Conservation (phyloP, 2,888 invertebrate species). For the Desoria tigrina region DNA sequence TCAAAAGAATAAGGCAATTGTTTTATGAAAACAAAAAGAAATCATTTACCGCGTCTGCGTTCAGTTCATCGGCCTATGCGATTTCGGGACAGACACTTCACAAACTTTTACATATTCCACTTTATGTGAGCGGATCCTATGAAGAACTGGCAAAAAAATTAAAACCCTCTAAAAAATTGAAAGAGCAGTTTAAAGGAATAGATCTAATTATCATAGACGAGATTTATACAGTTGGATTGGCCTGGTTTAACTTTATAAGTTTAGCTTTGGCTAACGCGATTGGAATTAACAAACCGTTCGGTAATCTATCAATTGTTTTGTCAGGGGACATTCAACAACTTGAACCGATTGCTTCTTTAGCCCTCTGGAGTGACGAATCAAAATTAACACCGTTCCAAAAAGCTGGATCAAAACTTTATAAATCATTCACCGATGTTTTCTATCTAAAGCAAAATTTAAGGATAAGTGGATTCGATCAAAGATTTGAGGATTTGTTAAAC, state of each 20-base stretch:
- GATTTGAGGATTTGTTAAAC: neutral
- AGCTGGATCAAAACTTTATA: neutral
- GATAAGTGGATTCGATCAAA: neutral
- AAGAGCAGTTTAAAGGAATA: neutral
- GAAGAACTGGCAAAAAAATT: neutral
- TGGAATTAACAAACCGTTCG: too few species aligned
- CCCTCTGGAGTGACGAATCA: too few species aligned
- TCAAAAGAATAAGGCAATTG: neutral
- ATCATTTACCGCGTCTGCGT: neutral
- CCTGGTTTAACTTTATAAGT: too few species aligned
- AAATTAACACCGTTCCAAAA: neutral
- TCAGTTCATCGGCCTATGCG: neutral
- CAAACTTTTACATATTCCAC: neutral
- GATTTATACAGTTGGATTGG: too few species aligned
- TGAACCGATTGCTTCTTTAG: too few species aligned
- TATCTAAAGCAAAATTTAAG: neutral
- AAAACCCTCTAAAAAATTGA: neutral
- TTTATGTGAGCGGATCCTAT: neutral
- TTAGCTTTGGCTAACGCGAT: too few species aligned
- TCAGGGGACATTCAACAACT: too few species aligned
- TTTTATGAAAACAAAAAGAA: neutral
- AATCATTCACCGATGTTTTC: neutral
- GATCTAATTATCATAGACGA: neutral
- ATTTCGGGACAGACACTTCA: constrained; percentile 2
- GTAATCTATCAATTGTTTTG: too few species aligned